phyloP scores from a whole-genome alignment of 1,140 invertebrate species.

The Cydia fagiglandana region DNA sequence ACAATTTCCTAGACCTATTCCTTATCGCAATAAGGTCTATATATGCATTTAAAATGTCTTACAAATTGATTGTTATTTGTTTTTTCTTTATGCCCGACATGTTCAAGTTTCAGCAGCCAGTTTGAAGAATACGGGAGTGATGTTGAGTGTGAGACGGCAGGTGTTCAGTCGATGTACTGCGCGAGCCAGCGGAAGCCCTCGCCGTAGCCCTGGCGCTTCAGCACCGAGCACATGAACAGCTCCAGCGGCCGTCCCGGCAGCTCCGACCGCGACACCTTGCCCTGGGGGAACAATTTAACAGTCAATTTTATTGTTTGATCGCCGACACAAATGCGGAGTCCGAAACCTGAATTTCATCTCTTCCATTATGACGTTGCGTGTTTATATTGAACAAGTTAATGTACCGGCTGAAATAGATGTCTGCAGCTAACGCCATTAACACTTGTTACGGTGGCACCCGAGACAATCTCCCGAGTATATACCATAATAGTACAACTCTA shows the following conservation, averaged over 20 bases:
- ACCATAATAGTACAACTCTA: no score
- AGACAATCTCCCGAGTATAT: no score
- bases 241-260: slow-evolving; percentile 97
- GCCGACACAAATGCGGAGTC: neutral
- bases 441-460: no score
- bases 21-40: neutral
- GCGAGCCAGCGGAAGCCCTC: slow-evolving; percentile 99
- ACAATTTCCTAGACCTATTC: neutral
- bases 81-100: neutral
- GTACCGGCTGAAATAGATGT: no score
- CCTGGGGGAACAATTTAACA: slow-evolving; percentile 80
- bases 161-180: slow-evolving; percentile 95
- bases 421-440: no score
- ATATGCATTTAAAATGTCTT: neutral
- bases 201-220: slow-evolving; percentile 99
- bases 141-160: slow-evolving; percentile 30
- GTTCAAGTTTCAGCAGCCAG: slow-evolving; percentile 5
- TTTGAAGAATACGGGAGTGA: slow-evolving; percentile 46
- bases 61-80: neutral
- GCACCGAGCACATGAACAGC: slow-evolving; percentile 99
- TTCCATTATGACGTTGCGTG: no score
- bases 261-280: slow-evolving; percentile 92
- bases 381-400: no score
- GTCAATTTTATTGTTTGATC: no score
- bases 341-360: no score